Percentiles rank a stretch among this genome's conserved stretches.
These are phyloP conservation scores for Rhinophrynus dorsalis DNA, from an alignment of 2,797 vertebrate genomes.

Conservation along the genomic window DNA sequence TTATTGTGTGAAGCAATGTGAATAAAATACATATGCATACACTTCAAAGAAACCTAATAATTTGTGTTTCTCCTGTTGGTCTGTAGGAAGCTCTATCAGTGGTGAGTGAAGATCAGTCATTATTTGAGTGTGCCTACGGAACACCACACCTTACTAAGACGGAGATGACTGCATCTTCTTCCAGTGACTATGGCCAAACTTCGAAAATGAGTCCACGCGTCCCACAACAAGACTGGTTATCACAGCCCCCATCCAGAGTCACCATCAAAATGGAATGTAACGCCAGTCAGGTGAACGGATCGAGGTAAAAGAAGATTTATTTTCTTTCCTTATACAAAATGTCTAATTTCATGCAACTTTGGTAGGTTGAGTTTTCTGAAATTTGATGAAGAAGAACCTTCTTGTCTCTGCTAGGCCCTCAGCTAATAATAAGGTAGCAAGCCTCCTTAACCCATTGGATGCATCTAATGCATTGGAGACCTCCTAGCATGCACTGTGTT, in stretches of 20 bases:
- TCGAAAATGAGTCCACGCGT: constrained; percentile 83
- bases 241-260: constrained; percentile 74
- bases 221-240: constrained; percentile 83
- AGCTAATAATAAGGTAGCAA: no score
- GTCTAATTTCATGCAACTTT: no score
- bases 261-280: constrained; percentile 88
- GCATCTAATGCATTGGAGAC: no score
- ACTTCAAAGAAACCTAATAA: no score
- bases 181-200: constrained; percentile 80
- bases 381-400: no score
- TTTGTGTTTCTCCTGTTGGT: constrained; percentile 13
- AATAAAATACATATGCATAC: no score
- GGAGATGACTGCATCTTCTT: constrained; percentile 84
- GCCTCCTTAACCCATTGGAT: no score
- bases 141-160: constrained; percentile 75
- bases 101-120: constrained; percentile 85
- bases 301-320: constrained; percentile 67
- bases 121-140: constrained; percentile 85
- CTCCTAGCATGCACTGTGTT: no score
- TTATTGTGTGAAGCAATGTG: no score
- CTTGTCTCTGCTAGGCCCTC: no score
- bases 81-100: constrained; percentile 83
- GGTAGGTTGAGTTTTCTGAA: no score
- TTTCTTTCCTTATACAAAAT: no score
- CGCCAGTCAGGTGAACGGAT: constrained; percentile 78